Conservation (phyloP, 2,888 invertebrate genomes). For the Crioceris asparagi region DNA sequence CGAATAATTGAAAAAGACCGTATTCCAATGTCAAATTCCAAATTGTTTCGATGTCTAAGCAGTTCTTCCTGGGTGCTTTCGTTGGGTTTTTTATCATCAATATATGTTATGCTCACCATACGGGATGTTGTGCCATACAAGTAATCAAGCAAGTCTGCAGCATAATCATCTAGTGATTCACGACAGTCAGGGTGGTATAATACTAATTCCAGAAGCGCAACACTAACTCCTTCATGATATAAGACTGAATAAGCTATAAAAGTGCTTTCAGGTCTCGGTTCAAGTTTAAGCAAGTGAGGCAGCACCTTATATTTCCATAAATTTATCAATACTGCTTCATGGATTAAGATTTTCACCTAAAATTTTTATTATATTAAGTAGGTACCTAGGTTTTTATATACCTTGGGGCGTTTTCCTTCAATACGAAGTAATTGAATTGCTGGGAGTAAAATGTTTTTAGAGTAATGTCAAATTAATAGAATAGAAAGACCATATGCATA, state of each 20-base stretch:
- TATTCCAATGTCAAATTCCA: conserved; percentile 71
- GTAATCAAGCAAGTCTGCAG: conserved; percentile 77
- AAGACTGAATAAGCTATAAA: conserved; percentile 61
- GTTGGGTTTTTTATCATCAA: conserved; percentile 16
- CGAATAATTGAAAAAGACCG: conserved; percentile 71
- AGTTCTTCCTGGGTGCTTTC: conserved; percentile 50
- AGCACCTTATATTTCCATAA: conserved; percentile 79
- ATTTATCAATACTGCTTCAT: conserved; percentile 72
- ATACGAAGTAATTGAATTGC: too few relatives aligned
- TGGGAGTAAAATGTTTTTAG: too few relatives aligned
- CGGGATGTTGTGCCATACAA: conserved; percentile 56
- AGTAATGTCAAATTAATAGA: too few relatives aligned
- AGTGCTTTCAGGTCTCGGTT: conserved; percentile 55
- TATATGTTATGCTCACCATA: conserved; percentile 46
- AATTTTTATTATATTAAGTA: conserved; percentile 12
- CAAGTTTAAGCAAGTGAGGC: conserved; percentile 59
- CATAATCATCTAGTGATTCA: conserved; percentile 62
- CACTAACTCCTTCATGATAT: conserved; percentile 47
- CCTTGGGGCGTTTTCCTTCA: too few relatives aligned
- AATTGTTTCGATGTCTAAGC: conserved; percentile 51
- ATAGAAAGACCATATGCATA: too few relatives aligned
- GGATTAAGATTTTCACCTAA: conserved; percentile 62
- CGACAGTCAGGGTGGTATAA: conserved; percentile 73
- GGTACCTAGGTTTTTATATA: not conserved
- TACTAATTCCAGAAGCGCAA: conserved; percentile 72